Percentiles rank a stretch among this genome's conserved stretches.
These are phyloP conservation scores for Hystrix cristata DNA, from an alignment of 2,113 vertebrate species.

Conservation along the genomic window DNA sequence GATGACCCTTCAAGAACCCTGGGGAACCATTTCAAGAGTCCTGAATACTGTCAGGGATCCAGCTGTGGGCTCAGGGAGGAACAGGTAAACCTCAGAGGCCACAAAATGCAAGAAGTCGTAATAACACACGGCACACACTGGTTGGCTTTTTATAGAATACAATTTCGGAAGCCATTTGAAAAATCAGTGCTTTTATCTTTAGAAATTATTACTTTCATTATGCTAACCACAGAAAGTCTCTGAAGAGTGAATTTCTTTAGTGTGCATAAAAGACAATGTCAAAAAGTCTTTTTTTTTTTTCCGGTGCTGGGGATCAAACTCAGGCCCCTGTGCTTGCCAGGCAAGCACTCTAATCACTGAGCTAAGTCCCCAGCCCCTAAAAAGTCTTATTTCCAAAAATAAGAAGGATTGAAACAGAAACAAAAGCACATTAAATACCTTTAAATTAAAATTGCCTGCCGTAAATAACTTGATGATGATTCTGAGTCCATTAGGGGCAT, in stretches of 20 bases:
- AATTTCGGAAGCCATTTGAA: not conserved
- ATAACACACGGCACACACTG: rapidly evolving
- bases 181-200: conserved; percentile 13
- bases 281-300: not conserved
- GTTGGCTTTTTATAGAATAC: not conserved
- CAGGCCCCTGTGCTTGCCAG: too few species aligned
- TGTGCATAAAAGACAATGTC: conserved; percentile 16
- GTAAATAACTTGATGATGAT: not conserved
- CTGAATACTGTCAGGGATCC: not conserved
- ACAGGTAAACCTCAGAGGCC: not conserved
- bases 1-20: rapidly evolving
- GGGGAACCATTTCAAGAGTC: not conserved
- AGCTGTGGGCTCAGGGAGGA: not conserved
- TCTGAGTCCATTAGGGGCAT: not conserved
- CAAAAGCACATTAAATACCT: not conserved
- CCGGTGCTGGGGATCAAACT: too few species aligned
- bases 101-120: not conserved
- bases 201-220: not conserved
- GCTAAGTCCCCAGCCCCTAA: too few species aligned
- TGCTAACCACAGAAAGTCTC: not conserved
- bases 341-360: too few species aligned
- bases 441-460: not conserved
- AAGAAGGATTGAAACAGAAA: not conserved
- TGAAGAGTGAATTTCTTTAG: not conserved
- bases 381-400: not conserved